Base-by-base conservation (phyloP, 2,888 invertebrate genomes). In the Campaea margaritaria region DNA sequence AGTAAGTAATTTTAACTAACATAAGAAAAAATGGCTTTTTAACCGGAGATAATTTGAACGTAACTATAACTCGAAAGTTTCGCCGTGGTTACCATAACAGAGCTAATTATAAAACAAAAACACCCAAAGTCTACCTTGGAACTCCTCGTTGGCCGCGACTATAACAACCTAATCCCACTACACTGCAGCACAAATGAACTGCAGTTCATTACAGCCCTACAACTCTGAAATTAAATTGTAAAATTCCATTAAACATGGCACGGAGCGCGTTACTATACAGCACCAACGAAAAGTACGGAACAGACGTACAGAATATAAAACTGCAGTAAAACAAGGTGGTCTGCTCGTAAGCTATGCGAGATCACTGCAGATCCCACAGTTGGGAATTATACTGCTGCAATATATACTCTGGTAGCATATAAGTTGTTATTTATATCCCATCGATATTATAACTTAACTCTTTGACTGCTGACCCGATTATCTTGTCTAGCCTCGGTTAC, bases 191-290 rank as follows among this genome's bases (percentile, higher is more conserved):
- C 34, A 47, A 58, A 52, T 47, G 21, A 52, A 36, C 58, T 52
- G 58, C 58, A 52, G 41, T 58, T 41, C 47, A 58, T 46, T 58
- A 42, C 15, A 34, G 13, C 46, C 42, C 38, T 45, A 46, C 36
- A 10, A n/a, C 38, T 36, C 28, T 27, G 46, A 36, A 52, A 58
- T 58, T 52, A 58, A 58, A 58, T 43, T 47, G 58, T 52, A 52
- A 57, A 58, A 47, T 52, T 47, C 51, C 51, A 58, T 51, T 58
- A 34, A 43, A 47, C 58, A 47, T 47, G 43, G 52, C 46, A 51
- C 15, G 41, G 16, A 46, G 7, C 0, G 34, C 16, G 48, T 55
- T 49, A 44, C 50, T 0, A 16, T 48, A 38, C 38, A 9, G 15
- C 16, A 36, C 21, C 21, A 15, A 21, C 43, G 36, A 48, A 52